Base-by-base conservation (phyloP, 1,140 invertebrate genomes). In the Anastrepha obliqua region DNA sequence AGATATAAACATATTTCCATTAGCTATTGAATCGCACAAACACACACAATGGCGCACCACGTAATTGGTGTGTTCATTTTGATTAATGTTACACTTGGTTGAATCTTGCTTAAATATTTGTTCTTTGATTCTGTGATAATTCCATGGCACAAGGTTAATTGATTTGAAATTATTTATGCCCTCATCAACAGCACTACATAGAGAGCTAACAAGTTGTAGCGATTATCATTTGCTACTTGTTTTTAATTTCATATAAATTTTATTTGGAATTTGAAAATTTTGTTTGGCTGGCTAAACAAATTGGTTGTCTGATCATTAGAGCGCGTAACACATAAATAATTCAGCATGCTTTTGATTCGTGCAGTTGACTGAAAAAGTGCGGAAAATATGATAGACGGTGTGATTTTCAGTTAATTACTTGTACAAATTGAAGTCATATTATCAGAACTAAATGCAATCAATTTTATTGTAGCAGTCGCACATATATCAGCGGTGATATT, bases 91-190 rank as follows among this genome's bases (percentile, higher is more conserved):
- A 62, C 11, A 62, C 51, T 81, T 81, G 7, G 47, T 1, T 20
- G n/a, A 58, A 55, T 58, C 5, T 81, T 13, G 42, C 70, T 51
- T 51, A 51, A 62, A 55, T 78, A n/a, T 78, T 55, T 78, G 39
- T 6, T 81, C 51, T 42, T 58, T 81, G 44, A 29, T 55, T 81
- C 17, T 81, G 44, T 29, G n/a, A 20, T 44, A 44, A 74, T 81
- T 81, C 20, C 8, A 55, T 81, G 47, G n/a, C 74, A n/a, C 74
- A 81, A 81, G 44, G 74, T 81, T 81, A 81, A 81, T 81, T 81
- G 74, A 81, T 81, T 81, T 55, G 7, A 55, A 55, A 81, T 81
- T 81, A 55, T 81, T 51, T 81, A 81, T 81, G 20, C 74, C 9
- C 13, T 39, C 74, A 55, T 1, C 20, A 9, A 11, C 29, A 8